A percentile compares a stretch with the other conserved stretches of the same genome.
phyloP scores from a whole-genome alignment of 35 echinoderm and acorn worm species.

The Apostichopus parvimensis region DNA sequence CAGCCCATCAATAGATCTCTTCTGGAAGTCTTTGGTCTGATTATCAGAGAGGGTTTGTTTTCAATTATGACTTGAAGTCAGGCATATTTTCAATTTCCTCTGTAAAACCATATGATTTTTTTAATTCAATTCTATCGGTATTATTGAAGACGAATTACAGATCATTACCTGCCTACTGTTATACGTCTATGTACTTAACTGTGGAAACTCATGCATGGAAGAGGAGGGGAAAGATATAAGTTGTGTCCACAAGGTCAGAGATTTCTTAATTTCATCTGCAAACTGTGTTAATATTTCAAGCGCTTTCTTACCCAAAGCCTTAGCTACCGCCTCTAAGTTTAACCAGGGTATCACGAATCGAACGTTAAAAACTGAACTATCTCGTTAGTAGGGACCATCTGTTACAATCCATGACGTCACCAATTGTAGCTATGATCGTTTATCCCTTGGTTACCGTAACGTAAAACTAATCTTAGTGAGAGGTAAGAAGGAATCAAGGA shows the following conservation, averaged over 20 bases:
- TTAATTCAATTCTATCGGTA: too few species aligned
- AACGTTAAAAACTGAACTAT: background rate
- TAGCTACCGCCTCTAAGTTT: background rate
- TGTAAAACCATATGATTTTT: too few species aligned
- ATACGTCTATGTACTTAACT: background rate
- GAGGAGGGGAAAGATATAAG: background rate
- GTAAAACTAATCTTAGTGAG: too few species aligned
- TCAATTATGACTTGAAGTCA: too few species aligned
- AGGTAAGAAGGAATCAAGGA: too few species aligned
- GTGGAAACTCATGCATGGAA: background rate
- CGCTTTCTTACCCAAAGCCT: background rate
- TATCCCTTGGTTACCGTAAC: background rate
- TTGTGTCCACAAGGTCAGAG: background rate
- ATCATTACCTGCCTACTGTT: too few species aligned
- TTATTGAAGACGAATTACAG: too few species aligned
- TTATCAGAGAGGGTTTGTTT: too few species aligned
- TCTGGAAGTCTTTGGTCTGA: too few species aligned
- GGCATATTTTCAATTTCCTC: too few species aligned
- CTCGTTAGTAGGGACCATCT: background rate
- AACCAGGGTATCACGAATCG: background rate
- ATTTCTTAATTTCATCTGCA: background rate
- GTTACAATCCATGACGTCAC: background rate
- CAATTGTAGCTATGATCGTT: background rate
- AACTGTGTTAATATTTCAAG: conserved; percentile 4
- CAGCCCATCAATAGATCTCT: too few species aligned